A percentile compares a stretch with the other conserved stretches of the same genome.
Conservation (phyloP, 2,113 vertebrate genomes). For the Hippocampus mohnikei region DNA sequence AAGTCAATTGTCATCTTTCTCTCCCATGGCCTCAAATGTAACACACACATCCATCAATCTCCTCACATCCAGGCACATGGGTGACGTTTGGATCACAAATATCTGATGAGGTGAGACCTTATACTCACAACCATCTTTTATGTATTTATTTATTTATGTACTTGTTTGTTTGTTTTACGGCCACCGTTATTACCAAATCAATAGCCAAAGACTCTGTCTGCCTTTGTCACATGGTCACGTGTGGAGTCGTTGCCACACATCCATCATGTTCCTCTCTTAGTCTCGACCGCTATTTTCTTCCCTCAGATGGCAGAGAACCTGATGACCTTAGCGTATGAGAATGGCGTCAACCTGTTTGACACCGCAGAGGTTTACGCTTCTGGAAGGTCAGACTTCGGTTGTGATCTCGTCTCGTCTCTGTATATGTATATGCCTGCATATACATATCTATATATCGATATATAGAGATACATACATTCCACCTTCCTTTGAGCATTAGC, state of each 20-base stretch:
- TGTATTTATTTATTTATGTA: slow-evolving; percentile 1
- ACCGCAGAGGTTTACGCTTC: slow-evolving; percentile 96
- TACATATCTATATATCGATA: too few species aligned
- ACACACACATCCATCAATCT: neutral
- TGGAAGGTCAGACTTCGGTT: slow-evolving; percentile 79
- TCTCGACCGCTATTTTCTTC: slow-evolving; percentile 46
- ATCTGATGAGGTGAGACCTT: slow-evolving; percentile 83
- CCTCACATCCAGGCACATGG: slow-evolving; percentile 80
- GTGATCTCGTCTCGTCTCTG: neutral
- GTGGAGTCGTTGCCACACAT: neutral
- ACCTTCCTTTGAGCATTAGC: neutral
- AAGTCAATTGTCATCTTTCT: neutral
- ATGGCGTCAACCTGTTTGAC: slow-evolving; percentile 94
- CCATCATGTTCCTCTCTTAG: slow-evolving; percentile 15
- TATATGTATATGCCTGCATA: neutral
- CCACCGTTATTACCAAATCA: neutral
- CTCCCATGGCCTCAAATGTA: slow-evolving; percentile 22
- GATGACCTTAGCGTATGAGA: slow-evolving; percentile 96
- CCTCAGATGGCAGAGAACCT: slow-evolving; percentile 90
- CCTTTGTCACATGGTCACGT: neutral
- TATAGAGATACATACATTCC: neutral
- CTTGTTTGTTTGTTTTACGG: slow-evolving; percentile 4
- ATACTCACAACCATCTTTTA: neutral
- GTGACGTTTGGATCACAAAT: slow-evolving; percentile 92
- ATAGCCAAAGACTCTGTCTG: neutral